Conservation (phyloP, 1,140 invertebrate genomes). For the Melanaphis sacchari region DNA sequence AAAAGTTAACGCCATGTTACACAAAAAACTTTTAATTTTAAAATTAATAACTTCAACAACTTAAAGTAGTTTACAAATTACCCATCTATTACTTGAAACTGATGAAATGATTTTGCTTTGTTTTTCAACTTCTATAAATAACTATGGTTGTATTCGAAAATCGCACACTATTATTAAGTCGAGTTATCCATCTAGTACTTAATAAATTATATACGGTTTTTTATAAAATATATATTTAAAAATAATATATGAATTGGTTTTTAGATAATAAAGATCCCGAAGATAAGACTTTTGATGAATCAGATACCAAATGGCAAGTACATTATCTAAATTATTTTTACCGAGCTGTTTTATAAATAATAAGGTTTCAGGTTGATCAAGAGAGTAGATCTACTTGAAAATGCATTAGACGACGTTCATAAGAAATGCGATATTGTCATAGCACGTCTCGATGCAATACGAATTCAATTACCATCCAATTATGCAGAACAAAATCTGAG, state of each 20-base stretch:
- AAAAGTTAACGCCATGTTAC: too few relatives aligned
- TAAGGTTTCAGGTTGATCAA: neutral
- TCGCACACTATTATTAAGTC: too few relatives aligned
- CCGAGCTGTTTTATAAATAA: neutral
- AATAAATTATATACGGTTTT: too few relatives aligned
- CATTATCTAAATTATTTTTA: neutral
- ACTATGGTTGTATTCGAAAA: too few relatives aligned
- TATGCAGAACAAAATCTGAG: neutral
- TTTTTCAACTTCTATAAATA: too few relatives aligned
- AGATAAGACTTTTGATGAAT: neutral
- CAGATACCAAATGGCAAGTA: neutral
- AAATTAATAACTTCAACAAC: too few relatives aligned
- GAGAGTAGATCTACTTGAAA: neutral
- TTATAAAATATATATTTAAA: neutral
- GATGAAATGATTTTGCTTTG: too few relatives aligned
- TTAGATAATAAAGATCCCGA: neutral
- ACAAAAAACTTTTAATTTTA: too few relatives aligned
- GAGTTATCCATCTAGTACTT: too few relatives aligned
- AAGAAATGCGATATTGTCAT: slow-evolving; percentile 3
- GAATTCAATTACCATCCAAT: neutral
- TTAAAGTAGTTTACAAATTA: too few relatives aligned
- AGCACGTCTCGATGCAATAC: neutral
- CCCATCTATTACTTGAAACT: too few relatives aligned
- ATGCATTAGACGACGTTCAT: neutral
- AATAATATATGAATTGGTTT: neutral